These are phyloP conservation scores for Rousettus leschenaultii DNA, from an alignment of 2,113 vertebrate genomes.

Conservation along the genomic window DNA sequence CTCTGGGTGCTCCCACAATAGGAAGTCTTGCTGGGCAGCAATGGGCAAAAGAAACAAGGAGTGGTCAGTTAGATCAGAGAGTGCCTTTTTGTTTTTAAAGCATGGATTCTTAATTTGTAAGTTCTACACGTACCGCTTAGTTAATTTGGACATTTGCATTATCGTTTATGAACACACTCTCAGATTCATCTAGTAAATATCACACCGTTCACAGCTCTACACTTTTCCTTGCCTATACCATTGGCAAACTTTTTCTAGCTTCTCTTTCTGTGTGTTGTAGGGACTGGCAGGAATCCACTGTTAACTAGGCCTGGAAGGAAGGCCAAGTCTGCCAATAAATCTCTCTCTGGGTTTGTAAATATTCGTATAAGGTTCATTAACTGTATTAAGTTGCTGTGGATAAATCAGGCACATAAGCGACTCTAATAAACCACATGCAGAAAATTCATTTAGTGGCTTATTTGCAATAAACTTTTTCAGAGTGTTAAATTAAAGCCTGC, in stretches of 20 bases:
- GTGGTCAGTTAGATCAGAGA: background rate
- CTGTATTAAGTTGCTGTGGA: background rate
- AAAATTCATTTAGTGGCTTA: conserved; percentile 22
- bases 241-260: background rate
- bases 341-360: conserved; percentile 35
- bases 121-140: background rate
- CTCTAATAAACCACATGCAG: background rate
- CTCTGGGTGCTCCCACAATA: background rate
- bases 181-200: background rate
- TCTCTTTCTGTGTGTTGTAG: conserved; percentile 10
- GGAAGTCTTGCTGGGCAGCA: background rate
- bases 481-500: conserved; percentile 16
- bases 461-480: conserved; percentile 44
- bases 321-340: conserved; percentile 31
- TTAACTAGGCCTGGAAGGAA: background rate
- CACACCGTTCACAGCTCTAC: background rate
- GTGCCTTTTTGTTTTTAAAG: background rate
- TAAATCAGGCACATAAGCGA: background rate
- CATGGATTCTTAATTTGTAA: background rate
- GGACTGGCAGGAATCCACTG: conserved; percentile 21
- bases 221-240: background rate
- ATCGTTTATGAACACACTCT: background rate
- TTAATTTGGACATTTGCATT: background rate
- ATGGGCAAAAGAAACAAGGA: background rate
- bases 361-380: conserved; percentile 31